phyloP scores from a whole-genome alignment of 2,888 invertebrate species.

The Hartigia nigra region DNA sequence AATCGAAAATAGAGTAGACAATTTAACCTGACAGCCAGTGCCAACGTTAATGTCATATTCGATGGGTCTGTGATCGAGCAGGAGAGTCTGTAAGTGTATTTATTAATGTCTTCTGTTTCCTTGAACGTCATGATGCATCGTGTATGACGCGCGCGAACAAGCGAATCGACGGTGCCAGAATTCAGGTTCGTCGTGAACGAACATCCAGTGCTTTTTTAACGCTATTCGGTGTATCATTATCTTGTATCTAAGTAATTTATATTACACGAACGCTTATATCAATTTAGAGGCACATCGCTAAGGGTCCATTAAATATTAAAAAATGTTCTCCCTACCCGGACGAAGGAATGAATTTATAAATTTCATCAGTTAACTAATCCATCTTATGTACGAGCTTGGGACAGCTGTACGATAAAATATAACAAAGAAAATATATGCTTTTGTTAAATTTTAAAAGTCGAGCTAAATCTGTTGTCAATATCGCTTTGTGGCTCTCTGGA shows the following conservation, averaged over 20 bases:
- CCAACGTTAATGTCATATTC: conserved; percentile 39
- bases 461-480: background rate
- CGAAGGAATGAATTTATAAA: conserved; percentile 42
- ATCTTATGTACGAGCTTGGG: conserved; percentile 6
- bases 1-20: conserved; percentile 45
- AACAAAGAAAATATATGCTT: conserved; percentile 32
- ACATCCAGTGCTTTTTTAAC: conserved; percentile 38
- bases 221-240: conserved; percentile 21
- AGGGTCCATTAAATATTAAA: conserved; percentile 58
- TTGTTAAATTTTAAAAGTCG: conserved; percentile 32
- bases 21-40: conserved; percentile 50
- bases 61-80: conserved; percentile 49
- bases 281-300: conserved; percentile 65
- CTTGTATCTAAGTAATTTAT: conserved; percentile 40
- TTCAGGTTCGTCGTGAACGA: conserved; percentile 49
- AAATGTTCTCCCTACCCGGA: conserved; percentile 56
- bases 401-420: conserved; percentile 26
- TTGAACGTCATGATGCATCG: background rate
- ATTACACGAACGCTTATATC: conserved; percentile 59
- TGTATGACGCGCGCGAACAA: conserved; percentile 27
- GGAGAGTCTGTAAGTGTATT: background rate
- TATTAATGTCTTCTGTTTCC: background rate
- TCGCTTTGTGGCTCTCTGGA: background rate
- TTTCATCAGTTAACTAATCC: background rate
- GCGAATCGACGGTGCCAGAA: conserved; percentile 49